Percentiles rank a stretch among this genome's conserved stretches.
phyloP scores from a whole-genome alignment of 2,113 vertebrate genomes.

The Miniopterus natalensis region DNA sequence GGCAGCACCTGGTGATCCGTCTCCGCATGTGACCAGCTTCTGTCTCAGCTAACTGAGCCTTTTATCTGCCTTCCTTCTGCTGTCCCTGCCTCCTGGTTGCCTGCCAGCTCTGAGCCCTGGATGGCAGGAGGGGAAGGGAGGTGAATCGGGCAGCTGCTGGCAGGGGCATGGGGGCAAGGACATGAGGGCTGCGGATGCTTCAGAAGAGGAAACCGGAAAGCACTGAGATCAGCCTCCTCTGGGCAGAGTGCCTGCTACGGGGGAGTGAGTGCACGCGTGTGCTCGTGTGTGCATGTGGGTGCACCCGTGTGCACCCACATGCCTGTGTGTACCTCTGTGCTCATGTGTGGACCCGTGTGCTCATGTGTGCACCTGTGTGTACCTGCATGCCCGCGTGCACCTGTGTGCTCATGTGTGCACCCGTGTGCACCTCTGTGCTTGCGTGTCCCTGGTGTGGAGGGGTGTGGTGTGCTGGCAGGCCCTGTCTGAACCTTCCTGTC shows the following conservation, averaged over 20 bases:
- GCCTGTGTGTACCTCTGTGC: background rate
- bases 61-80: conserved; percentile 80
- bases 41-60: conserved; percentile 85
- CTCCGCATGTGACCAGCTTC: conserved; percentile 86
- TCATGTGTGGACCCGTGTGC: background rate
- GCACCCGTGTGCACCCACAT: background rate
- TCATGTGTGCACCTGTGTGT: background rate
- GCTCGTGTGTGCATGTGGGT: rapidly evolving
- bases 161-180: background rate
- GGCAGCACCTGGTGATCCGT: conserved; percentile 86
- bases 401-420: background rate
- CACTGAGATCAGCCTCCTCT: background rate
- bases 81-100: conserved; percentile 6
- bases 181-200: background rate
- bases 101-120: conserved; percentile 14
- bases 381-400: background rate
- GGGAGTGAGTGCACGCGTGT: background rate
- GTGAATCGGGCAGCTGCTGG: conserved; percentile 6
- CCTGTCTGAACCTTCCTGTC: too few relatives aligned
- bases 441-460: too few relatives aligned
- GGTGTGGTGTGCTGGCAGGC: too few relatives aligned
- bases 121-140: background rate
- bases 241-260: too few relatives aligned
- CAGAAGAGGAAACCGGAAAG: background rate
- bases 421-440: background rate